Conservation (phyloP, 2,113 vertebrate genomes). For the Phalacrocorax aristotelis region DNA sequence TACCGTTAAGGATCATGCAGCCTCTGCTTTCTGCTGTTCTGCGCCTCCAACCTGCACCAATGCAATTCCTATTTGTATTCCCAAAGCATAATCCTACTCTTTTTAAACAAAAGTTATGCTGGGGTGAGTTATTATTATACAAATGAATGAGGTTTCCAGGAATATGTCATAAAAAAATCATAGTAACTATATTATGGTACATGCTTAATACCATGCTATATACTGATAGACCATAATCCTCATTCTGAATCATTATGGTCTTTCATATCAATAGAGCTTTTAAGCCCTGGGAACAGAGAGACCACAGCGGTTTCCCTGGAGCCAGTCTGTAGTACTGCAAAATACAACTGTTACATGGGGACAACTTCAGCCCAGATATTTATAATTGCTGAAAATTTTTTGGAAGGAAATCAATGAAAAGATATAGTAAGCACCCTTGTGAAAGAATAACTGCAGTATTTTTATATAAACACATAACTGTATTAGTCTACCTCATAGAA, state of each 20-base stretch:
- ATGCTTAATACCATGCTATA: not conserved
- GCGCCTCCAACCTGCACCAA: not conserved
- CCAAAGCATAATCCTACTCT: not conserved
- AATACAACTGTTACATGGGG: not conserved
- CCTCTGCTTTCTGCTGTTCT: not conserved
- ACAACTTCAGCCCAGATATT: not conserved
- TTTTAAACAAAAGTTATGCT: not conserved
- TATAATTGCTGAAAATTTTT: not conserved
- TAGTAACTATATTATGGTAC: not conserved
- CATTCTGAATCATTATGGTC: conserved; percentile 35
- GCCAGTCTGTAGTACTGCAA: conserved; percentile 10
- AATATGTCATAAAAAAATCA: conserved; percentile 17
- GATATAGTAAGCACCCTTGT: not conserved
- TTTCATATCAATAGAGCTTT: conserved; percentile 9
- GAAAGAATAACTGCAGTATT: not conserved
- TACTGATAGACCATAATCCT: conserved; percentile 47
- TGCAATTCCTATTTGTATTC: not conserved
- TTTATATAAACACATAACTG: not conserved
- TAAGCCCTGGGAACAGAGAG: not conserved
- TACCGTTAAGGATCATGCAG: not conserved
- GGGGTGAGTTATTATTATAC: not conserved
- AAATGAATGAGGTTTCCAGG: conserved; percentile 23
- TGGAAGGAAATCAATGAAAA: not conserved
- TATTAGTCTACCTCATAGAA: not conserved
- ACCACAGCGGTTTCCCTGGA: conserved; percentile 32